Evolutionary conservation across 2,797 vertebrate genomes (phyloP), one percentile per base, ranked within the genome.

Genomic region (Hypotaenidia philippensis): DNA sequence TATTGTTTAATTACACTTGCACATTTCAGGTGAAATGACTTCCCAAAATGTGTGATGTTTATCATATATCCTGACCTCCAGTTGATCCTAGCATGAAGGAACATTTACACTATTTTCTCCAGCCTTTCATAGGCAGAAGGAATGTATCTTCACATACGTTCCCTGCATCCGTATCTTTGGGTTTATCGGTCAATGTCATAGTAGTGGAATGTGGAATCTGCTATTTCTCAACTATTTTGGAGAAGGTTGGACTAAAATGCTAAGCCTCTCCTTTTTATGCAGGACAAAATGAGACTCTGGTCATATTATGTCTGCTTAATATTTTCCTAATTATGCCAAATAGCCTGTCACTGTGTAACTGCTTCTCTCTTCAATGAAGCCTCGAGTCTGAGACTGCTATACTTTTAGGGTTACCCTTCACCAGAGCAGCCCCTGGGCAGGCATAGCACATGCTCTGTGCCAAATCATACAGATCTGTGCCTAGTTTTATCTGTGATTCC

Each of bases 181-280:
- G 69, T 92, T 92, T 89, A 79, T 89, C 26, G 3, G 36, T 41
- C 89, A 61, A 17, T 79, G 88, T 75, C 95, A 77, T 10, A 45
- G 49, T 31, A 60, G 4, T 66, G 88, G 91, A 84, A 91, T 88
- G 94, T 88, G 70, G 66, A 90, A 56, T 79, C 85, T 95, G 89
- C 79, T 71, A 4, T 45, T 85, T 88, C 87, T 95, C 94, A 84
- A 7, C 59, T 76, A 2, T 84, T 90, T 94, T 79, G 70, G 61
- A 63, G 78, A 71, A 64, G 75, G 65, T n/a, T 47, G 11, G 55
- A 55, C 86, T 77, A 69, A 81, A 94, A 75, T 68, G 60, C 29
- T 10, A 34, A 45, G 25, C 15, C 11, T 93, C 18, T 91, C 38
- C 10, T 78, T 86, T 83, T 64, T 29, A 27, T 34, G 36, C 18